Evolutionary conservation across 2,888 invertebrate species (phyloP), one percentile per base, ranked within the genome.

Genomic region (Drosophila recens): DNA sequence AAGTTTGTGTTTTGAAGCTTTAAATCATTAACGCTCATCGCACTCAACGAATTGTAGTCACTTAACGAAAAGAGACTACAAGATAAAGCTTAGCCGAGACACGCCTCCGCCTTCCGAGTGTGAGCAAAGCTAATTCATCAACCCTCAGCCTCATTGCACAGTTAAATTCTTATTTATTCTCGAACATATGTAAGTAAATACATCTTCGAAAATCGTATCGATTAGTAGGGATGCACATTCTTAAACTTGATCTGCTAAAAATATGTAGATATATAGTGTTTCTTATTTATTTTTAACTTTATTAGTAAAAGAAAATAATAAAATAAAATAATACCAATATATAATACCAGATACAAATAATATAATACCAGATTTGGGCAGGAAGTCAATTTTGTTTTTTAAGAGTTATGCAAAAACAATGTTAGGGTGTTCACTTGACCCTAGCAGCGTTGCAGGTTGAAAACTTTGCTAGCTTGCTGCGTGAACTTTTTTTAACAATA

Each of bases 181-280:
- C 23, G 4, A n/a, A 17, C 27, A 27, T 27, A 5, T 52, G 13
- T 23, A 27, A 36, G 36, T 30, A 27, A 30, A 13, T 9, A 51
- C 4, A 11, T 23, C 27, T 53, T 61, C 53, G 53, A 53, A 53
- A 27, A 27, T 23, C 0, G 17, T 43, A 61, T 61, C 53, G 61
- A 61, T 53, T 61, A 0, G 10, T 23, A 61, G 61, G 34, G 61
- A 52, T 61, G 53, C 42, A n/a, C 23, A 34, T 23, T 13, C 13
- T 1, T 38, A 46, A 23, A 27, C 9, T 11, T 10, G 4, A 8
- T 15, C n/a, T 36, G 11, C 13, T n/a, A n/a, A n/a, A n/a, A n/a
- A 11, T 11, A 34, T 34, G 11, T 34, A 11, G 4, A 6, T 27
- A 27, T 6, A 6, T 5, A 6, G 34, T 34, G 34, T 3, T 34